Evolutionary conservation across 2,888 invertebrate species (phyloP).

Genomic region (Synergus gifuensis): DNA sequence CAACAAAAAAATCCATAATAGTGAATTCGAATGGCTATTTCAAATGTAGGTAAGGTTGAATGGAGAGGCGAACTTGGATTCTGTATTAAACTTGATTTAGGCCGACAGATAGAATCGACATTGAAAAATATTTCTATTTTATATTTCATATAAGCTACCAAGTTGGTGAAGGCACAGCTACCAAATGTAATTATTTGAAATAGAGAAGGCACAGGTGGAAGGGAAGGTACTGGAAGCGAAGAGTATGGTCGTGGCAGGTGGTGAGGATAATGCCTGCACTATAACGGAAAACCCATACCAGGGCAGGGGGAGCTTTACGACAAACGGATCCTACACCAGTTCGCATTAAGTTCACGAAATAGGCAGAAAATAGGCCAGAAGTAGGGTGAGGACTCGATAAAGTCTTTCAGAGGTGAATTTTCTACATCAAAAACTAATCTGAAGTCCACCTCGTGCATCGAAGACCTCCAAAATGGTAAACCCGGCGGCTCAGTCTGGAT

Average conservation of each 20-base stretch:
- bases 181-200: slow-evolving; percentile 26
- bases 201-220: slow-evolving; percentile 37
- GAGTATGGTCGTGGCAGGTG: slow-evolving; percentile 23
- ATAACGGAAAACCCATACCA: slow-evolving; percentile 25
- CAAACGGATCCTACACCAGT: slow-evolving; percentile 4
- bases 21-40: neutral
- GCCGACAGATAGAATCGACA: too few species aligned
- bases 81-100: neutral
- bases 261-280: slow-evolving; percentile 30
- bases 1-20: neutral
- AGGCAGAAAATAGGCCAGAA: neutral
- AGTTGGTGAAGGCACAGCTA: slow-evolving; percentile 10
- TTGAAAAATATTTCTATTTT: too few species aligned
- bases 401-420: neutral
- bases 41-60: neutral
- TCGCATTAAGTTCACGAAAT: slow-evolving; percentile 20
- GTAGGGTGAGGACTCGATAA: neutral
- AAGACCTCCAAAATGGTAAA: neutral
- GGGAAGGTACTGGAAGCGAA: slow-evolving; percentile 10
- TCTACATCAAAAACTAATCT: slow-evolving; percentile 9
- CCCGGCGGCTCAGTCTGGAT: neutral
- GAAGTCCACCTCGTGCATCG: neutral
- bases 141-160: neutral
- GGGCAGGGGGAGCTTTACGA: slow-evolving; percentile 4
- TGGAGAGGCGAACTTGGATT: neutral